Evolutionary conservation across 2,888 invertebrate genomes (phyloP), one percentile per base, ranked within the genome.

Genomic region (Prosopocoilus inquinatus): DNA sequence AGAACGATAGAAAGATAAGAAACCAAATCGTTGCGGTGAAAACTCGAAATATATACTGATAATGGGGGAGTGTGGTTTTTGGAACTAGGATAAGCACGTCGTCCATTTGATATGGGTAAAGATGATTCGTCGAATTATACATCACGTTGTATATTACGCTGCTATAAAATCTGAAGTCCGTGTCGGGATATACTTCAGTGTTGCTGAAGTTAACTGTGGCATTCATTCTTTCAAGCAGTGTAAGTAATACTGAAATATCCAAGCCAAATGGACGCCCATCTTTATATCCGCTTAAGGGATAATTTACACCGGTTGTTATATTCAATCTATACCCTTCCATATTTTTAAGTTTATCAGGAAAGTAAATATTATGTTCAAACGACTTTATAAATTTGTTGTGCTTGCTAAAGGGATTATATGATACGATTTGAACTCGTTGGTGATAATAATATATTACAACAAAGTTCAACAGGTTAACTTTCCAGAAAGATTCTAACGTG

Each of bases 11-110:
- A 7, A 47, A 5, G 13, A 47, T 13, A 9, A 16, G 9, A n/a
- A 33, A 2, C 47, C 47, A 47, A 11, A 47, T 11, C 2, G 33
- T 11, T n/a, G 33, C 12, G 35, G 13, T 15, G 35, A 47, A 47
- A 15, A 47, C 12, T 11, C 13, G 9, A 1, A 12, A 9, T 8
- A 47, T 9, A 12, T 47, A 7, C 11, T 11, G 12, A 12, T 16
- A 47, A 35, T 33, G 5, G 9, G 16, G 11, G 7, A 9, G 36
- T n/a, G 3, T 35, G 11, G 7, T 9, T 15, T 35, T 33, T 33
- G 47, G 47, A 9, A 47, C 47, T 11, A 47, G 13, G 8, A 47
- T n/a, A 13, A 33, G 15, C 13, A 47, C 33, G 35, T 47, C 47
- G 34, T 47, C 47, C 13, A 34, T 33, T 33, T 34, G 16, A 9